Evolutionary conservation across 2,113 vertebrate species (phyloP).

Genomic region (Semnornis frantzii): DNA sequence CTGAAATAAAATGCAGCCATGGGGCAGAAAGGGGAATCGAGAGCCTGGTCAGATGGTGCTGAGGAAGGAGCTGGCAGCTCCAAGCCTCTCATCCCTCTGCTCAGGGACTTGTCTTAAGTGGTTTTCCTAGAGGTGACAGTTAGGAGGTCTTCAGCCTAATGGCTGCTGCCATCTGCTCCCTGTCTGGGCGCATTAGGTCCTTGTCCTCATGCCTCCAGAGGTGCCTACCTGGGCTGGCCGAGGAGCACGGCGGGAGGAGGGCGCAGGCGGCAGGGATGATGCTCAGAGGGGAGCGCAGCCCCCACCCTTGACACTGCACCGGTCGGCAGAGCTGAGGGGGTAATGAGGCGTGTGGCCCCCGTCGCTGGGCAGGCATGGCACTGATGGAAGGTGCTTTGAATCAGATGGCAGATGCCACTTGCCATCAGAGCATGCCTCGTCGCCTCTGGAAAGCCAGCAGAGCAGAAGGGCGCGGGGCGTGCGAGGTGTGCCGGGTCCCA

Average conservation of each 20-base stretch:
- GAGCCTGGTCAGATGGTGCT: neutral
- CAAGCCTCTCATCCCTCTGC: neutral
- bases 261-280: neutral
- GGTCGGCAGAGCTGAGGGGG: neutral
- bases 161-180: slow-evolving; percentile 51
- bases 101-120: slow-evolving; percentile 16
- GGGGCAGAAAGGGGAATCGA: slow-evolving; percentile 54
- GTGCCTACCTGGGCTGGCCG: neutral
- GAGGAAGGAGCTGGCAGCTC: neutral
- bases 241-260: neutral
- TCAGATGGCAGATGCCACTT: slow-evolving; percentile 81
- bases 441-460: slow-evolving; percentile 64
- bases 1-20: neutral
- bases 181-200: slow-evolving; percentile 11
- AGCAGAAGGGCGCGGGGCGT: slow-evolving; percentile 61
- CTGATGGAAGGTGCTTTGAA: slow-evolving; percentile 79
- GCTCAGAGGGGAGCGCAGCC: neutral
- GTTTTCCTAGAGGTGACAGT: slow-evolving; percentile 39
- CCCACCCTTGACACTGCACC: neutral
- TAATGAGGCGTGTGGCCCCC: slow-evolving; percentile 68
- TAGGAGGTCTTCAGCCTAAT: slow-evolving; percentile 16
- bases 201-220: neutral
- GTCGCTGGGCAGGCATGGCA: slow-evolving; percentile 22
- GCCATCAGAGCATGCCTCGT: slow-evolving; percentile 73
- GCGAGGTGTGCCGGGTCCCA: neutral